Percentiles rank a stretch among this genome's conserved stretches.
Evolutionary conservation across 2,888 invertebrate species (phyloP).

Genomic region (Sarcophaga variegata): DNA sequence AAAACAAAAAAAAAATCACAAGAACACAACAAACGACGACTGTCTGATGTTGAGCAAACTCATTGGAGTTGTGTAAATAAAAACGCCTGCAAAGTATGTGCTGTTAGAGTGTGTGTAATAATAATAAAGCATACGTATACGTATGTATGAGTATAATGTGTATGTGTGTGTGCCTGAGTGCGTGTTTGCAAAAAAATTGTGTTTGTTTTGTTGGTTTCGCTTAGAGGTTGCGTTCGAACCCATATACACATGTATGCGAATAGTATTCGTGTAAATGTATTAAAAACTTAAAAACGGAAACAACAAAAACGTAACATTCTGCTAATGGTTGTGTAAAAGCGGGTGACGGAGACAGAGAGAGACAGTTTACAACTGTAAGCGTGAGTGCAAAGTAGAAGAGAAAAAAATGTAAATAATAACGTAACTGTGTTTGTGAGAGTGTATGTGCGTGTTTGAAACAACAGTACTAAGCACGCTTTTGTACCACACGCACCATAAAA

Average conservation of each 20-base stretch:
- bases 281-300: constrained; percentile 63
- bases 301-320: constrained; percentile 39
- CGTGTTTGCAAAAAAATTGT: constrained; percentile 2
- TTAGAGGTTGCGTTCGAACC: constrained; percentile 30
- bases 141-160: constrained; percentile 13
- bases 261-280: constrained; percentile 34
- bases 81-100: not conserved
- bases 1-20: constrained; percentile 8
- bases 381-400: constrained; percentile 9
- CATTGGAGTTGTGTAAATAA: not conserved
- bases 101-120: not conserved
- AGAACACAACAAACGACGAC: not conserved
- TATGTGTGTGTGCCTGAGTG: constrained; percentile 7
- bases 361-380: not conserved
- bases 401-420: constrained; percentile 16
- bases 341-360: not conserved
- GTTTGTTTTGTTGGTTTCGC: constrained; percentile 42
- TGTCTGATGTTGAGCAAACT: constrained; percentile 34
- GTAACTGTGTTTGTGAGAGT: not conserved
- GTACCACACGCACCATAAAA: constrained; percentile 56
- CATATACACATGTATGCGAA: not conserved
- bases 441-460: constrained; percentile 1
- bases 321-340: constrained; percentile 1
- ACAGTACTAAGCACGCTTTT: constrained; percentile 53
- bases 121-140: not conserved